phyloP scores from a whole-genome alignment of 2,888 invertebrate species.

The Caenorhabditis doughertyi region DNA sequence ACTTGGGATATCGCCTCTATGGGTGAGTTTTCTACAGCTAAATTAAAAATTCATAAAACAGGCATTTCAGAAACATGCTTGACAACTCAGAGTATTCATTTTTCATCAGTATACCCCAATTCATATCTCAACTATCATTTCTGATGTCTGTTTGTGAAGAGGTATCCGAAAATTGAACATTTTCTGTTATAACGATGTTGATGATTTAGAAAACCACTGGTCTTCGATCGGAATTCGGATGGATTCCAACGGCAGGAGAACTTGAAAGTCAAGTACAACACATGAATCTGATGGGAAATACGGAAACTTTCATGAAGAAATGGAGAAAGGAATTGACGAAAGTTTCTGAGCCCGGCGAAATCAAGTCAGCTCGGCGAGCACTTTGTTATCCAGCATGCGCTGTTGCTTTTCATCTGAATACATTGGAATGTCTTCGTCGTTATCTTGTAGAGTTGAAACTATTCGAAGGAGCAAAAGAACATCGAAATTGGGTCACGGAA shows the following conservation, averaged over 20 bases:
- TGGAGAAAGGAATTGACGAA: slow-evolving; percentile 21
- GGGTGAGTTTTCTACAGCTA: not conserved
- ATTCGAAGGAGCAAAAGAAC: slow-evolving; percentile 34
- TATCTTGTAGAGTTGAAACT: slow-evolving; percentile 23
- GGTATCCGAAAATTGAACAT: not conserved
- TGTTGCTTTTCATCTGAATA: slow-evolving; percentile 43
- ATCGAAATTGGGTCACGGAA: slow-evolving; percentile 21
- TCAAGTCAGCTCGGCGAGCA: slow-evolving; percentile 26
- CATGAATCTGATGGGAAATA: slow-evolving; percentile 31
- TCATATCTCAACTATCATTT: slow-evolving; percentile 46
- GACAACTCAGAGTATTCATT: slow-evolving; percentile 43
- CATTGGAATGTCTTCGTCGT: slow-evolving; percentile 23
- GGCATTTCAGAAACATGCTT: slow-evolving; percentile 42
- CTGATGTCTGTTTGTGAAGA: slow-evolving; percentile 39
- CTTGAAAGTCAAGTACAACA: slow-evolving; percentile 35
- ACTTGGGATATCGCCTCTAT: slow-evolving; percentile 21
- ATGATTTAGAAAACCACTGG: slow-evolving; percentile 19
- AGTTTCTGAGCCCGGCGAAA: slow-evolving; percentile 24
- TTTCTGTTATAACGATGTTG: not conserved
- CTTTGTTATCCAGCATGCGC: slow-evolving; percentile 30
- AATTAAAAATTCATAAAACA: not conserved
- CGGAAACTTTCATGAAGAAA: slow-evolving; percentile 21
- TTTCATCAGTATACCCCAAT: slow-evolving; percentile 36
- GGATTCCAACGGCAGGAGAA: slow-evolving; percentile 13
- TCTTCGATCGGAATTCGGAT: slow-evolving; percentile 37